phyloP scores from a whole-genome alignment of 2,888 invertebrate species.

The Pachymerium ferrugineum region DNA sequence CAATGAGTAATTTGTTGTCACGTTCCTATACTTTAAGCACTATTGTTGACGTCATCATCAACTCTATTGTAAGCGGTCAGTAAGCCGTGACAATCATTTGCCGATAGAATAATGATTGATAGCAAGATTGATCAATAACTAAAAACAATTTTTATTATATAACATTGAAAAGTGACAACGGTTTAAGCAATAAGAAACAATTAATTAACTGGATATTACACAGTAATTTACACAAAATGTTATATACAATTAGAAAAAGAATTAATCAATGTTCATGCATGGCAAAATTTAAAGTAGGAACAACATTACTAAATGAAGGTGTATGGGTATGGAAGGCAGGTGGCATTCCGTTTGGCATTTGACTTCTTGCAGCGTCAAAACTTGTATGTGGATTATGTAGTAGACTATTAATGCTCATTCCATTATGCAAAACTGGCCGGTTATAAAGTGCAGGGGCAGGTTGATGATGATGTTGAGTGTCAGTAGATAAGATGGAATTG shows the following conservation, averaged over 20 bases:
- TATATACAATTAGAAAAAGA: not conserved
- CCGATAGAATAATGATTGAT: no score
- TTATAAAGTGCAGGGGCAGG: slow-evolving; percentile 43
- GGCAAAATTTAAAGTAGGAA: slow-evolving; percentile 46
- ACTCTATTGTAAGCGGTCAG: no score
- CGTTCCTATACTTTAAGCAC: no score
- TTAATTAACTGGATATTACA: not conserved
- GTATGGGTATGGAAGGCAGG: slow-evolving; percentile 43
- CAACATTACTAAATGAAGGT: slow-evolving; percentile 43
- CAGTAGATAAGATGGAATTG: slow-evolving; percentile 42
- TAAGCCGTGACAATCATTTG: no score
- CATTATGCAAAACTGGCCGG: slow-evolving; percentile 43
- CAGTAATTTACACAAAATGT: not conserved
- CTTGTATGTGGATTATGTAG: slow-evolving; percentile 47
- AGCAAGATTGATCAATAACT: no score
- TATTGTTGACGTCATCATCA: no score
- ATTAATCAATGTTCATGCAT: slow-evolving; percentile 43
- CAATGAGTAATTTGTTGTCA: no score
- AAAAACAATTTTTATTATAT: no score
- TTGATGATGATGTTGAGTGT: slow-evolving; percentile 44
- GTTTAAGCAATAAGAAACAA: no score
- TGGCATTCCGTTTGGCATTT: slow-evolving; percentile 41
- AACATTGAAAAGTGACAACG: no score
- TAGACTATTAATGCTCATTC: slow-evolving; percentile 46
- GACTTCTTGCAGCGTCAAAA: slow-evolving; percentile 42